Evolutionary conservation across 2,797 vertebrate species (phyloP), one percentile per base, ranked within the genome.

Genomic region (Brachyrhaphis roseni): DNA sequence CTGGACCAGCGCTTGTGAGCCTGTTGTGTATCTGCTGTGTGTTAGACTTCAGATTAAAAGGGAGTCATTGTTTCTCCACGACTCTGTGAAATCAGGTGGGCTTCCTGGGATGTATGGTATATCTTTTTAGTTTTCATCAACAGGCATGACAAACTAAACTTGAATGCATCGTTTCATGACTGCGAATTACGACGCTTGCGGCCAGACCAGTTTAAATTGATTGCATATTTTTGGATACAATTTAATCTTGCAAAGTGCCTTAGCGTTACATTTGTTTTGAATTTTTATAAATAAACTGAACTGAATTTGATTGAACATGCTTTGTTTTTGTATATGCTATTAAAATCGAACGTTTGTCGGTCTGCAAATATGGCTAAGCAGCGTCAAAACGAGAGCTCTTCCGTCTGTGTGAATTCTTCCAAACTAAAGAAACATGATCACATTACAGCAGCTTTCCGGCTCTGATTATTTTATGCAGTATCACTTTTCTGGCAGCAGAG

Each of bases 401-500:
- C 26, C 26, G 31, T 62, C 28, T 62, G 28, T 31, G 13, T 34
- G 57, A 15, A 31, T 15, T 7, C 28, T 62, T 62, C 28, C 57
- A 31, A 31, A 31, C 2, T 2, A 16, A 62, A 31, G 26, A 31
- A 4, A 62, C 57, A 62, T 7, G 2, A 16, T 3, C 8, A 20
- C 6, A 36, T 20, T 10, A 20, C 31, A 36, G 31, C 28, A 10
- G 8, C 59, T 36, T 64, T 18, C 59, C 16, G 36, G 6, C 15
- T 3, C 64, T 5, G 36, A 23, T 12, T 1, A 20, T 59, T 45
- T 59, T 53, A 26, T 77, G 72, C 72, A 88, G 11, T 31, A 64
- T 72, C 28, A 12, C 0, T 26, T 2, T 53, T 23, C 45, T 23
- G 43, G 66, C 78, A 78, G 81, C 74, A 78, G 77, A 78, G 39